Base-by-base conservation (phyloP, 2,113 vertebrate species). In the Urocynchramus pylzowi region DNA sequence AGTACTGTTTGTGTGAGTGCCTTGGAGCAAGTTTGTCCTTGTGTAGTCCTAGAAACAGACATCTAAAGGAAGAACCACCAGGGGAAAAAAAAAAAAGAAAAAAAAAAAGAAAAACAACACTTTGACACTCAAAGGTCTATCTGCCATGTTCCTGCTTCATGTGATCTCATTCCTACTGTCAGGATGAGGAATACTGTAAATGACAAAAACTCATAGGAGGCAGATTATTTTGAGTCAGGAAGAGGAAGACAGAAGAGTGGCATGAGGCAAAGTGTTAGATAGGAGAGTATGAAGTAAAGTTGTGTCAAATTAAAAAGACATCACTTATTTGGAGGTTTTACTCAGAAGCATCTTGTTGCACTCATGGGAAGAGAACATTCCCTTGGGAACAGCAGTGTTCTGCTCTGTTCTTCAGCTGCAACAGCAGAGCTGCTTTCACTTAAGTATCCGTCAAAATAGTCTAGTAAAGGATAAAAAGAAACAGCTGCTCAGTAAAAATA, bases 351-450 rank as follows among this genome's bases (percentile, higher is more conserved):
- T 83, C 80, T 84, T 93, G 60, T 83, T 80, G 83, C 39, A 83
- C 64, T 42, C 7, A 0, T 44, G 30, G 77, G 52, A 94, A 91
- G 65, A 87, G 35, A 82, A 50, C 0, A 1, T 75, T 89, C 78
- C 56, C 64, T 65, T 75, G 78, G 64, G 84, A 94, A 21, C 7
- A 42, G 53, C 12, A 5, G 45, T 60, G 84, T 64, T 95, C 95
- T 83, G 89, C 61, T 84, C 90, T 90, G 89, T 60, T 86, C 90
- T 90, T 93, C 87, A 84, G 65, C 91, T 94, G 79, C 53, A 37
- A 37, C 56, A 42, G 23, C 21, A 30, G 95, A 74, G 35, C 21
- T 94, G 60, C 81, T 96, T 87, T 69, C 23, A 6, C 57, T 35
- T 79, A 86, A 80, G 67, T 45, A 92, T 81, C 63, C 87, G 63